Percentiles rank a stretch among this genome's conserved stretches.
Evolutionary conservation across 2,113 vertebrate genomes (phyloP).

Genomic region (Hippopotamus amphibius): DNA sequence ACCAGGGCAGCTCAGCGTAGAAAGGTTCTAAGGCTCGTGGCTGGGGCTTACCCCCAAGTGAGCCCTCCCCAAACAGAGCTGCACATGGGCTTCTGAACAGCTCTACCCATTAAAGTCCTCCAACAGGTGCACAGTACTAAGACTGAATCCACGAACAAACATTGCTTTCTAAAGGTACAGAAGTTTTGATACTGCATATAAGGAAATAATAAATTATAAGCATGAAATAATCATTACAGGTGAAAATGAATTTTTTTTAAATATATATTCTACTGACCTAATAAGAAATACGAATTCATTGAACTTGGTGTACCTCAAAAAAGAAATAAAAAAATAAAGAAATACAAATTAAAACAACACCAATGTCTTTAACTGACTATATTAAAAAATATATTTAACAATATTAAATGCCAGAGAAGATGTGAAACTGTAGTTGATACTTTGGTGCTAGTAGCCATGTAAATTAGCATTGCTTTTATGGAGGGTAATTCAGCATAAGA

Average conservation of each 20-base stretch:
- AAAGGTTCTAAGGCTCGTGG: background rate
- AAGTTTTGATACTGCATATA: background rate
- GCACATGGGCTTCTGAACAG: background rate
- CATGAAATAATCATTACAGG: background rate
- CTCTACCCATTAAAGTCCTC: background rate
- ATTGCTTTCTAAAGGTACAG: constrained; percentile 3
- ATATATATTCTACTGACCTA: background rate
- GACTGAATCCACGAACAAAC: background rate
- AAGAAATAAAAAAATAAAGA: background rate
- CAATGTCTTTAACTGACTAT: background rate
- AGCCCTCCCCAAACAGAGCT: background rate
- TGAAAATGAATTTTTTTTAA: background rate
- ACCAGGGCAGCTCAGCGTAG: background rate
- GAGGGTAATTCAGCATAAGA: background rate
- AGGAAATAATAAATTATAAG: background rate
- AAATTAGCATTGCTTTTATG: background rate
- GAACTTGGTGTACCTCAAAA: too few species aligned
- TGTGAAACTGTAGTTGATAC: background rate
- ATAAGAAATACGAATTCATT: background rate
- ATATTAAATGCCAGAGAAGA: constrained; percentile 44
- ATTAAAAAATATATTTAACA: background rate
- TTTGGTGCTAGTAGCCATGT: background rate
- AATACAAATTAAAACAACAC: constrained; percentile 7
- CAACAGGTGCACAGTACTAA: background rate
- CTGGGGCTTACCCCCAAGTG: background rate